Percentiles rank a stretch among this genome's conserved stretches.
Evolutionary conservation across 2,113 vertebrate genomes (phyloP).

Genomic region (Lepus europaeus): DNA sequence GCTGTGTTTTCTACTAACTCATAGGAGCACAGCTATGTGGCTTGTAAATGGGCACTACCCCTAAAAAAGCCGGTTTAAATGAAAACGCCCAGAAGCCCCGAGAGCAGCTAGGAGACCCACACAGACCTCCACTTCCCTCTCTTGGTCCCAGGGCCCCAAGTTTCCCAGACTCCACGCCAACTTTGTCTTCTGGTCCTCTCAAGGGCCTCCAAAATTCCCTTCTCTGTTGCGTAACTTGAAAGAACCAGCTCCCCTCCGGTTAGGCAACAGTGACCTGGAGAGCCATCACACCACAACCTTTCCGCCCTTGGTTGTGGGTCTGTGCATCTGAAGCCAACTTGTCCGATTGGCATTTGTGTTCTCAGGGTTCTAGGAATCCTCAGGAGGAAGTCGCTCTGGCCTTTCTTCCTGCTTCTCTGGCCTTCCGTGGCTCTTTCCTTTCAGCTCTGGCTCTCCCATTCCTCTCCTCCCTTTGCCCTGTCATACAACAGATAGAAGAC

Average conservation of each 20-base stretch:
- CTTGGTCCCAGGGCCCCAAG: not conserved
- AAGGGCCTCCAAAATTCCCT: slow-evolving; percentile 25
- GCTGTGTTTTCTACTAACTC: not conserved
- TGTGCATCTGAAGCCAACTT: slow-evolving; percentile 2
- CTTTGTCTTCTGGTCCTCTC: slow-evolving; percentile 4
- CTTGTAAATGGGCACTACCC: slow-evolving; percentile 27
- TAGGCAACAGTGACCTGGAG: not conserved
- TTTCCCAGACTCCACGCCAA: slow-evolving; percentile 26
- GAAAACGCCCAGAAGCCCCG: slow-evolving; percentile 44
- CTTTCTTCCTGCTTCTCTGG: not conserved
- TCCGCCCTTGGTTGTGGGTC: not conserved
- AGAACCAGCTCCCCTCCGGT: not conserved
- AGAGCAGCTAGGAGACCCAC: slow-evolving; percentile 55
- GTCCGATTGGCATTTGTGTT: slow-evolving; percentile 42
- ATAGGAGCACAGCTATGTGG: not conserved
- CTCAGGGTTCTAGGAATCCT: slow-evolving; percentile 53
- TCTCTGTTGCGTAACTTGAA: slow-evolving; percentile 34
- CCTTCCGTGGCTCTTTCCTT: not conserved
- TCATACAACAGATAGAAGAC: not conserved
- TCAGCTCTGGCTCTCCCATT: not conserved
- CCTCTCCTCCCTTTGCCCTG: not conserved
- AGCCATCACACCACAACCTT: not conserved
- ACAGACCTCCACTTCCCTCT: not conserved
- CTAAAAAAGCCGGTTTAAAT: slow-evolving; percentile 53
- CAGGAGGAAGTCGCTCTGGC: not conserved